Conservation (phyloP, 1,140 invertebrate species). For the Anagrus nilaparvatae region DNA sequence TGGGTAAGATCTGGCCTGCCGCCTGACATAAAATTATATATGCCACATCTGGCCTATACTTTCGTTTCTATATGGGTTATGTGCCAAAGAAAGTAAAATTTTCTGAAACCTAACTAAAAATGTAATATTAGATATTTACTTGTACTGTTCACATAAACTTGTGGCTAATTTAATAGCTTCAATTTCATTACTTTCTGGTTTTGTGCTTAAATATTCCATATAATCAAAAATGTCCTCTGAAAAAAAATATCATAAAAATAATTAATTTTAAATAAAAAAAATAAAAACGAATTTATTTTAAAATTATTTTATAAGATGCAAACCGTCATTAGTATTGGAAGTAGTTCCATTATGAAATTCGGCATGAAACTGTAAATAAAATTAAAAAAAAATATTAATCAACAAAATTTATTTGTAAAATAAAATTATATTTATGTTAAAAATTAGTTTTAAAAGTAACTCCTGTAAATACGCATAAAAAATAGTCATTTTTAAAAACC, state of each 20-base stretch:
- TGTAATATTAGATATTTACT: constrained; percentile 35
- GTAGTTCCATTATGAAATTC: constrained; percentile 40
- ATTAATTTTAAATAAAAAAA: constrained; percentile 20
- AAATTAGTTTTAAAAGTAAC: too few relatives aligned
- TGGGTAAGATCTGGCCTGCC: too few relatives aligned
- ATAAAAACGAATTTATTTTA: background rate
- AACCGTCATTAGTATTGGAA: background rate
- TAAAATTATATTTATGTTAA: too few relatives aligned
- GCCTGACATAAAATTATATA: too few relatives aligned
- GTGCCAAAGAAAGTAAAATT: too few relatives aligned
- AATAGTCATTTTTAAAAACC: too few relatives aligned
- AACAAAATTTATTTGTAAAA: too few relatives aligned
- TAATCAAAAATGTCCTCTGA: constrained; percentile 46
- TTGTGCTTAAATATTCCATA: constrained; percentile 50
- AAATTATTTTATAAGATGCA: background rate
- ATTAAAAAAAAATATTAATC: constrained; percentile 1
- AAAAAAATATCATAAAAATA: background rate
- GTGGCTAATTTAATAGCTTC: constrained; percentile 52
- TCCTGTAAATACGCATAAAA: too few relatives aligned
- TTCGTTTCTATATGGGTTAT: too few relatives aligned
- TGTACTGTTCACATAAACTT: constrained; percentile 45
- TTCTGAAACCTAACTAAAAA: too few relatives aligned
- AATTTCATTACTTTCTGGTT: constrained; percentile 56
- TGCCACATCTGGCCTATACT: too few relatives aligned
- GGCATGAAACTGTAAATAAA: constrained; percentile 53